Evolutionary conservation across 2,113 vertebrate genomes (phyloP), one percentile per base, ranked within the genome.

Genomic region (Dryoscopus gambensis): DNA sequence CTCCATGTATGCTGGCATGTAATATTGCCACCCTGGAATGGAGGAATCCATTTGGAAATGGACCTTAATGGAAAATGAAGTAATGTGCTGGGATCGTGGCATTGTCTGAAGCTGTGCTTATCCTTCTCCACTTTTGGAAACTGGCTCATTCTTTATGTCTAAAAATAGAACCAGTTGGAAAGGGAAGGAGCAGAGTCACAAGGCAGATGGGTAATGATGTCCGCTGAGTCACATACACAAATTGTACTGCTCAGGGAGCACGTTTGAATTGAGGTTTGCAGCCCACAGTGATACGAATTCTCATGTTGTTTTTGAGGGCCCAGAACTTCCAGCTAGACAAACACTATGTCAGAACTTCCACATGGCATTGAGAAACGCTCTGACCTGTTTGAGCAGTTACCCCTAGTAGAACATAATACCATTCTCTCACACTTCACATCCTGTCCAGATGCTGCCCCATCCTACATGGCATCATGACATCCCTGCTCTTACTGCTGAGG

Each of bases 81-180:
- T 93, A n/a, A 95, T 69, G 50, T 88, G 79, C 17, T 42, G 63
- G 13, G 63, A 80, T 57, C 1, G 11, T 71, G 85, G 88, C 64
- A 86, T 96, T 96, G 96, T 95, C 88, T 96, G 90, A 89, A 83
- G 73, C 88, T 78, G 27, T 78, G 53, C 76, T 92, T 84, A 78
- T 80, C 79, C 85, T 92, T 92, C 79, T 92, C 90, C 56, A 11
- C 83, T 92, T 95, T 92, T 84, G 92, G 96, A 93, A 96, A 89
- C 69, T 65, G 73, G 40, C 73, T 96, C 49, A 50, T 97, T 97
- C 83, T 96, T 96, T 56, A 8, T 44, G 47, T 64, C 73, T 96
- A 90, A 96, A 93, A 96, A 96, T 94, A 96, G 88, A 92, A 46
- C 63, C 25, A 46, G 47, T 89, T 94, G 85, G 89, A 79, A 86